Evolutionary conservation across 2,797 vertebrate species (phyloP).

Genomic region (Echeneis naucrates): DNA sequence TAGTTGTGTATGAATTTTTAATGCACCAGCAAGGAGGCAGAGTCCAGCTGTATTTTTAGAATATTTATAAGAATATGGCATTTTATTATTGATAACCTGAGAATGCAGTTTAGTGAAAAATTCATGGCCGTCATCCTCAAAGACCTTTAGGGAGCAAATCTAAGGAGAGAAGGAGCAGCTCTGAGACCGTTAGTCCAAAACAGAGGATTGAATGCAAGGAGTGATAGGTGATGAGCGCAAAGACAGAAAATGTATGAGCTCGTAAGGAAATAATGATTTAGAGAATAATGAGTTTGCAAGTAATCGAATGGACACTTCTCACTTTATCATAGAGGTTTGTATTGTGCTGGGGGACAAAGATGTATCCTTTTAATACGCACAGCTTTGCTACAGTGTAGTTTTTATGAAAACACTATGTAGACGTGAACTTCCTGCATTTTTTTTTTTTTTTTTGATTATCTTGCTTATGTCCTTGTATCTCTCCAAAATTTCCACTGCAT

Average conservation of each 20-base stretch:
- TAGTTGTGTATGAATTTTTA: slow-evolving; percentile 80
- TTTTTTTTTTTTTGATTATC: not conserved
- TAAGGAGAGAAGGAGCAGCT: slow-evolving; percentile 58
- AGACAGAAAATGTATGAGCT: slow-evolving; percentile 10
- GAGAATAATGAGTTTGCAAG: not conserved
- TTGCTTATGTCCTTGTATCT: too few species aligned
- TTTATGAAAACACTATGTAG: not conserved
- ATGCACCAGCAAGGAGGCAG: slow-evolving; percentile 68
- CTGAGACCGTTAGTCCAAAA: slow-evolving; percentile 34
- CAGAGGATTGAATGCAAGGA: slow-evolving; percentile 31
- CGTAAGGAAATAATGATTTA: not conserved
- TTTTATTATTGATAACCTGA: slow-evolving; percentile 87
- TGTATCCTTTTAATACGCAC: not conserved
- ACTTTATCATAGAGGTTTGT: not conserved
- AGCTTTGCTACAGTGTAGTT: not conserved
- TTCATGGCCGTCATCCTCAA: slow-evolving; percentile 76
- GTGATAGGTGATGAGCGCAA: slow-evolving; percentile 35
- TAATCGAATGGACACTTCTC: not conserved
- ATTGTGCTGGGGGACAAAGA: not conserved
- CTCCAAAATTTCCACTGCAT: slow-evolving; percentile 16
- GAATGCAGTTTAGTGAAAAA: slow-evolving; percentile 86
- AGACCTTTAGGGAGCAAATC: slow-evolving; percentile 71
- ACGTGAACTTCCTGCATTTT: not conserved
- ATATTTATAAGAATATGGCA: slow-evolving; percentile 85
- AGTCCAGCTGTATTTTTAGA: slow-evolving; percentile 85